Base-by-base conservation (phyloP, 2,888 invertebrate species). In the Lasioglossum vierecki region DNA sequence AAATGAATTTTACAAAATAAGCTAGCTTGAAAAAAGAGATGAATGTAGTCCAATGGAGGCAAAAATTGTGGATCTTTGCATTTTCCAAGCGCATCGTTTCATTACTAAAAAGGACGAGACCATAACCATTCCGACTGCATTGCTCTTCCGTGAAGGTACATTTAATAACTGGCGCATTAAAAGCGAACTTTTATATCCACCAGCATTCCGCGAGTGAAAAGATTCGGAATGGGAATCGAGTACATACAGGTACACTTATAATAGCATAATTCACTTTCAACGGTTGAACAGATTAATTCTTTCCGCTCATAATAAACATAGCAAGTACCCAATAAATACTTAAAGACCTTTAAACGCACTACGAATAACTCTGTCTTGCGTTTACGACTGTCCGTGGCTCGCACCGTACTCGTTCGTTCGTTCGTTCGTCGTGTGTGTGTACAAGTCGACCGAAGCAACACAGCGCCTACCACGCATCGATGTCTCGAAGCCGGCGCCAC, bases 381-480 rank as follows among this genome's bases (percentile, higher is more conserved):
- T 70, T 70, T 70, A 70, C 68, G 70, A 70, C 70, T 41, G 70
- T 70, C n/a, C 70, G 5, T 11, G n/a, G 41, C 39, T 41, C 70
- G 39, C 41, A 70, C 13, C 41, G 70, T n/a, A 8, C 53, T 22
- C 53, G 53, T 70, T 70, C 41, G 39, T 70, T 70, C 41, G 39
- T 70, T 6, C 53, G 18, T 22, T n/a, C n/a, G 11, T n/a, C 57
- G 57, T n/a, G 1, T 4, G 11, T 4, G 9, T 35, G n/a, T 11
- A 68, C 70, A 41, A 41, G 39, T 1, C 70, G 11, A 4, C 13
- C 41, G 70, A 74, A 18, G 26, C n/a, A 39, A n/a, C 39, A 26
- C 18, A 8, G 9, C 68, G 63, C 4, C 57, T 26, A 74, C 74
- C 74, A 41, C n/a, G 46, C 44, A 22, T 66, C 35, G 44, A 35